Base-by-base conservation (phyloP, 2,888 invertebrate species). In the Agriopis aurantiaria region DNA sequence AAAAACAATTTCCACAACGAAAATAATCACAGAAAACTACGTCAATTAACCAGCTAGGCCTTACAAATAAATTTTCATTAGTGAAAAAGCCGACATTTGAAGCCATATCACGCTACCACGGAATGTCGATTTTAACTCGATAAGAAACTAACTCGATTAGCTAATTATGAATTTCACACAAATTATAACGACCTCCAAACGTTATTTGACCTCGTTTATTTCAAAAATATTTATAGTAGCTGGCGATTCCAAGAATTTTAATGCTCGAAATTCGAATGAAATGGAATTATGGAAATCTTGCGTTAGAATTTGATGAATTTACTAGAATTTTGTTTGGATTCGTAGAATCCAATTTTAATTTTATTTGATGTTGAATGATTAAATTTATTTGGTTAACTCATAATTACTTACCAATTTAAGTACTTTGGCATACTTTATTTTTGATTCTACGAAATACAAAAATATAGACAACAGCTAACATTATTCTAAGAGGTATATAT, bases 131-230 rank as follows among this genome's bases (percentile, higher is more conserved):
- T 64, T 23, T 53, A 56, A 62, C 69, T 68, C 75, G 88, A 88
- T 88, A 85, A 78, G 69, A 69, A 74, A 33, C 65, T 85, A 83
- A 87, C 84, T 82, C 82, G 87, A 89, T 88, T 87, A 86, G 80
- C 84, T 89, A 90, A 91, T 91, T 90, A 90, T 85, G 88, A 90
- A 90, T 91, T 91, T 90, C 88, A 91, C 90, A 91, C 90, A 90
- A 91, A 91, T 90, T 90, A 90, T 85, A 81, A 81, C 75, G 78
- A 82, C 81, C 78, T 73, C 63, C 52, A 77, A 73, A 71, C 65
- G 61, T 57, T 66, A 70, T 71, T 77, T 80, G 82, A 80, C 82
- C 82, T 75, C 75, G 74, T 73, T 74, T 55, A 56, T 62, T 69
- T 49, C 63, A 68, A 62, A 55, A 48, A 51, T 55, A 60, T 49